Base-by-base conservation (phyloP, 1,140 invertebrate genomes). In the Neodiprion lecontei region DNA sequence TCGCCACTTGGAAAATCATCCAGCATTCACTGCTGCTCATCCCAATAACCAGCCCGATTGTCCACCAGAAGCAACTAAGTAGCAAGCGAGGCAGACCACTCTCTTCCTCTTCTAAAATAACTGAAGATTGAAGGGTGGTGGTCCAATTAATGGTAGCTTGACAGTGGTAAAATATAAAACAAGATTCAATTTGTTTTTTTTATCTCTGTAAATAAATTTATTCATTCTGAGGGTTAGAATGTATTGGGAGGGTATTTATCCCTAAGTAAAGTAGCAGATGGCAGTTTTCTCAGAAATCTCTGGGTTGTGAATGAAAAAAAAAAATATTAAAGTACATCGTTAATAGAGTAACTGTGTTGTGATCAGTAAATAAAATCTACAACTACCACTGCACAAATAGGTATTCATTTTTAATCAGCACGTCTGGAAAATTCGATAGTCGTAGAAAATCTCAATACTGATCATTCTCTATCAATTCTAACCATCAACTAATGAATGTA, bases 21-120 rank as follows among this genome's bases (percentile, higher is more conserved):
- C 95, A 40, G 95, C 95, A 1, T 98, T 99, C 87, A 91, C 94
- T 66, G 93, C 94, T 23, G 95, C 96, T 76, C 94, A 97, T 88
- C 95, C 96, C 48, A 94, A 94, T 77, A 92, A 93, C 83, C 97
- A 98, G 90, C 96, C 96, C 21, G 97, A 99, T 89, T 96, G 95
- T 89, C 96, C 96, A 53, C 94, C 94, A 49, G 95, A 95, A 88
- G 93, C 91, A 80, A 93, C 93, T 81, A 94, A 95, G 90, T 93
- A 92, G 88, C 88, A 89, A 88, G 87, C 88, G 79, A 88, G 88
- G 80, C 88, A 89, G 88, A 89, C 88, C 86, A 88, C 87, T 73
- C 85, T 88, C 72, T 89, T 89, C 73, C 86, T 89, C 78, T 89
- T 89, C 82, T 89, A 88, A 86, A 81, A 70, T 48, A 49, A 72